phyloP scores from a whole-genome alignment of 2,113 vertebrate genomes.

The Petroica traversi region DNA sequence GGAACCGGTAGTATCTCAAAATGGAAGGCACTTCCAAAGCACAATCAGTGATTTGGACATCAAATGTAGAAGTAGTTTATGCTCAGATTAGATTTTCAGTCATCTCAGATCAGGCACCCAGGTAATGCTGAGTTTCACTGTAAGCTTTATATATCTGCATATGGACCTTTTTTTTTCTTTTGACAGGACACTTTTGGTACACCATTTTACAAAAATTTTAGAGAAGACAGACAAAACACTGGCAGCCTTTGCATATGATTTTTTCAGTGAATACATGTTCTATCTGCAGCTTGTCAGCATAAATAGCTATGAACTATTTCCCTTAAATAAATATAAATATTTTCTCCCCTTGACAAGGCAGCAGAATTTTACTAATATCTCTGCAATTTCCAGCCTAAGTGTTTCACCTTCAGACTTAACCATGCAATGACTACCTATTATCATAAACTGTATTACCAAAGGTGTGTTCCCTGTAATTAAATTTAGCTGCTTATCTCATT shows the following conservation, averaged over 20 bases:
- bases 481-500: not conserved
- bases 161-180: not conserved
- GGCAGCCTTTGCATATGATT: not conserved
- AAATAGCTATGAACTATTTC: not conserved
- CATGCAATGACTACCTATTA: accelerated
- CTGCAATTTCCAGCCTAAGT: not conserved
- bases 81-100: not conserved
- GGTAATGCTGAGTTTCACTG: not conserved
- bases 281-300: not conserved
- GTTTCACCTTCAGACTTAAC: not conserved
- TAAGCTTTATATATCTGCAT: not conserved
- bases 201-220: not conserved
- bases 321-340: not conserved
- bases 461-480: not conserved
- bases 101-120: not conserved
- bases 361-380: not conserved
- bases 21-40: not conserved
- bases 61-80: not conserved
- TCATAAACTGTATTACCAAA: not conserved
- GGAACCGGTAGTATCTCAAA: conserved; percentile 5
- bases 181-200: not conserved
- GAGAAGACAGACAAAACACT: not conserved
- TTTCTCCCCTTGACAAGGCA: not conserved
- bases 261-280: not conserved
- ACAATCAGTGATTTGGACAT: not conserved